Evolutionary conservation across 1,140 invertebrate genomes (phyloP).

Genomic region (Lordiphosa collinella): DNA sequence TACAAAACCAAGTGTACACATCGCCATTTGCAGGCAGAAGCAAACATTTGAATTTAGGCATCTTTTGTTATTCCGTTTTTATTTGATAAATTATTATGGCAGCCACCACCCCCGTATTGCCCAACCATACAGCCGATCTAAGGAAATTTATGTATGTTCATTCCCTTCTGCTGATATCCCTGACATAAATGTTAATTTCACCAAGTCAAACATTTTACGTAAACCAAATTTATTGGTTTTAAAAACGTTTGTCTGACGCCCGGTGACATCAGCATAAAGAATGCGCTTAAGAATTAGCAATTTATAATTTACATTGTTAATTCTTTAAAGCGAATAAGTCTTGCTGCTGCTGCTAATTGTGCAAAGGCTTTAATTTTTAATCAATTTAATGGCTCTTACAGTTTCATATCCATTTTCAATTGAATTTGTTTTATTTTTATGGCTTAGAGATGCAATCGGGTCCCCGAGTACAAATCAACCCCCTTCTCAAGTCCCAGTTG

Average conservation of each 20-base stretch:
- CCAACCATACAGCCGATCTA: no score
- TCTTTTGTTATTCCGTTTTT: constrained; percentile 51
- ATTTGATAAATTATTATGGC: constrained; percentile 69
- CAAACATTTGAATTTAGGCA: constrained; percentile 37
- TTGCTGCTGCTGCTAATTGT: constrained; percentile 11
- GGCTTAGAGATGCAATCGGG: background rate
- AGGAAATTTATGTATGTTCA: constrained; percentile 62
- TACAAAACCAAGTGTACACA: constrained; percentile 16
- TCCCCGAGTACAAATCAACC: background rate
- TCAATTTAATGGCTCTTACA: constrained; percentile 13
- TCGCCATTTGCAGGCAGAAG: constrained; percentile 30
- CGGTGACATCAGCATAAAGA: constrained; percentile 56
- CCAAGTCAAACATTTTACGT: constrained; percentile 44
- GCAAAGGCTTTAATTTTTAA: constrained; percentile 10
- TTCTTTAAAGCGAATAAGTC: no score
- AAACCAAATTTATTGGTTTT: constrained; percentile 49
- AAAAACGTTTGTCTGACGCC: constrained; percentile 50
- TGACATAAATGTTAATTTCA: constrained; percentile 55
- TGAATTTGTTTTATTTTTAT: constrained; percentile 16
- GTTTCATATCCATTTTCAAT: background rate
- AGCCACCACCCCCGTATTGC: constrained; percentile 5
- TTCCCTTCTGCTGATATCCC: constrained; percentile 13
- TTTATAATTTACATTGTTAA: no score
- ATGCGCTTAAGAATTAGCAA: background rate
- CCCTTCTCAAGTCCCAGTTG: constrained; percentile 11